These are phyloP conservation scores for Xylocampa areola DNA, from an alignment of 2,888 invertebrate species.

Conservation along the genomic window DNA sequence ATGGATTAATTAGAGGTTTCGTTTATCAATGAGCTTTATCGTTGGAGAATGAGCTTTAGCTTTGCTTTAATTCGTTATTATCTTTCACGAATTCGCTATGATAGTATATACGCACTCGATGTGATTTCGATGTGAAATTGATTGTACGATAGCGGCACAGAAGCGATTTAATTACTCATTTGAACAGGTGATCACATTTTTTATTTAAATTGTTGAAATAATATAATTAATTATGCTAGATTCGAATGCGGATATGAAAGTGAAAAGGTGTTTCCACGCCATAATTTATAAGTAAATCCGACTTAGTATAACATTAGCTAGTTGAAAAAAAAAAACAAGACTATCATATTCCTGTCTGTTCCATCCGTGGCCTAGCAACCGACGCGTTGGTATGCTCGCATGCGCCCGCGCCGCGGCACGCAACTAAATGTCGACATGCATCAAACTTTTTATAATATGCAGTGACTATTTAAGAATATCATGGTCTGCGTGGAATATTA, in stretches of 20 bases:
- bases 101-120: conserved; percentile 28
- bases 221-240: too few species aligned
- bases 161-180: conserved; percentile 21
- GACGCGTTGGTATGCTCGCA: conserved; percentile 50
- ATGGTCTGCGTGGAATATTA: conserved; percentile 46
- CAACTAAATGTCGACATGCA: conserved; percentile 55
- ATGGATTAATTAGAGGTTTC: conserved; percentile 15
- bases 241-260: too few species aligned
- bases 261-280: background rate
- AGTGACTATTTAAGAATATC: conserved; percentile 46
- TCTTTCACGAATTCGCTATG: conserved; percentile 15
- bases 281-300: background rate
- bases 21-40: conserved; percentile 18
- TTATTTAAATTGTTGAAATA: too few species aligned
- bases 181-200: too few species aligned
- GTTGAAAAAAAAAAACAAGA: background rate
- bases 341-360: conserved; percentile 39
- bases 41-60: conserved; percentile 3
- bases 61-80: conserved; percentile 35
- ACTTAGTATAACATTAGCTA: too few species aligned
- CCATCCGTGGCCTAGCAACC: conserved; percentile 54
- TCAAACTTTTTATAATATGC: conserved; percentile 55
- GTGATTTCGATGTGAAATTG: conserved; percentile 39
- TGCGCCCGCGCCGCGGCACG: conserved; percentile 44
- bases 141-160: conserved; percentile 15